These are phyloP conservation scores for Nemotelus pantherinus DNA, from an alignment of 2,888 invertebrate genomes.

Conservation along the genomic window DNA sequence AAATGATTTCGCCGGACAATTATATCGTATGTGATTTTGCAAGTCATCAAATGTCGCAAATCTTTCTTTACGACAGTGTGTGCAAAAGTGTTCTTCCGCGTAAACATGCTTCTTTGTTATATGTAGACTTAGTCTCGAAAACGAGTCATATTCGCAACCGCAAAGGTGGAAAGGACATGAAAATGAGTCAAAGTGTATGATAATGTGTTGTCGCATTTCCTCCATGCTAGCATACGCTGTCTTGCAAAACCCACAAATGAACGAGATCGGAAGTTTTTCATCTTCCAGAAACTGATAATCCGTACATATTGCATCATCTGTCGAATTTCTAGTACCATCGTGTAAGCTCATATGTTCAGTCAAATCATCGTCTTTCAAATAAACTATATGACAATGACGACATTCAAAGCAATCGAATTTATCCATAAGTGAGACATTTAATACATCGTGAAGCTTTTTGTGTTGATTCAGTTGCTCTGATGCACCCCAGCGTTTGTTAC, in stretches of 20 bases:
- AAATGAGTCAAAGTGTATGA: slow-evolving; percentile 46
- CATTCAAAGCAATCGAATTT: slow-evolving; percentile 41
- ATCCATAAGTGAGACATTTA: slow-evolving; percentile 34
- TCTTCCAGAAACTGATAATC: slow-evolving; percentile 51
- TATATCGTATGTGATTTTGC: slow-evolving; percentile 44
- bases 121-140: slow-evolving; percentile 45
- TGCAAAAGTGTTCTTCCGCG: slow-evolving; percentile 35
- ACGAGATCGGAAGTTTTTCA: slow-evolving; percentile 6
- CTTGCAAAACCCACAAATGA: slow-evolving; percentile 45
- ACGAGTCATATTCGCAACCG: slow-evolving; percentile 48
- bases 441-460: slow-evolving; percentile 46
- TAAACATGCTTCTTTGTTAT: slow-evolving; percentile 47
- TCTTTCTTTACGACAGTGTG: slow-evolving; percentile 39
- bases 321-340: background rate
- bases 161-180: slow-evolving; percentile 48
- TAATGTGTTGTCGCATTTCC: slow-evolving; percentile 45
- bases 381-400: slow-evolving; percentile 44
- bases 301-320: slow-evolving; percentile 44
- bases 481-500: slow-evolving; percentile 44
- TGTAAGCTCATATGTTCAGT: slow-evolving; percentile 31
- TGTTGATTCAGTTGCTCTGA: slow-evolving; percentile 44
- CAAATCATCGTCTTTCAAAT: slow-evolving; percentile 29
- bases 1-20: slow-evolving; percentile 46
- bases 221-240: slow-evolving; percentile 26
- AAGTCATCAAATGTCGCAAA: slow-evolving; percentile 46